Evolutionary conservation across 2,888 invertebrate genomes (phyloP).

Genomic region (Tetragonula carbonaria): DNA sequence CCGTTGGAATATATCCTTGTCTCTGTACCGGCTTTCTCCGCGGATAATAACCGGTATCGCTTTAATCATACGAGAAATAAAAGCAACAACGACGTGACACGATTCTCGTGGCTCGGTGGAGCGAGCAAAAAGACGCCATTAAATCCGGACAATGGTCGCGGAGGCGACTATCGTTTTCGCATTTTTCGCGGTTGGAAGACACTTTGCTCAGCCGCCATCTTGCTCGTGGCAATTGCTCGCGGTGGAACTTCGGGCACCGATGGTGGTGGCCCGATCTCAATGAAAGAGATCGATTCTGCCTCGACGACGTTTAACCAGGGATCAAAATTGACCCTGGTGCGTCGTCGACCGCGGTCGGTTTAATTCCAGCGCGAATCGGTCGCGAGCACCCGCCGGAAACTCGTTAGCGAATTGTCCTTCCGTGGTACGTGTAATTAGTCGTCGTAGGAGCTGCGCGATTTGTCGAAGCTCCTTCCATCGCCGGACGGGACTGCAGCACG

Average conservation of each 20-base stretch:
- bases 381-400: slow-evolving; percentile 60
- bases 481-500: background rate
- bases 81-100: background rate
- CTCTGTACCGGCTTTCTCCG: no score
- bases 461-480: slow-evolving; percentile 47
- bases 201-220: background rate
- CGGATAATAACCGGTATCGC: background rate
- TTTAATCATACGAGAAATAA: background rate
- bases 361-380: slow-evolving; percentile 63
- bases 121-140: background rate
- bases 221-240: background rate
- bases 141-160: background rate
- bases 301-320: slow-evolving; percentile 42
- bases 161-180: background rate
- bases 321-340: slow-evolving; percentile 48
- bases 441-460: slow-evolving; percentile 46
- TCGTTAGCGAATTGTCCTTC: slow-evolving; percentile 67
- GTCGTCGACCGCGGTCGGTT: slow-evolving; percentile 44
- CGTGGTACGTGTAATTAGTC: slow-evolving; percentile 65
- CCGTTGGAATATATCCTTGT: no score
- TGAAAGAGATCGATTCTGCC: slow-evolving; percentile 46
- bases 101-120: no score
- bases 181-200: background rate
- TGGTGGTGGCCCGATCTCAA: slow-evolving; percentile 12
- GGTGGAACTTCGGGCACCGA: background rate